phyloP scores from a whole-genome alignment of 2,113 vertebrate species.

The Cyprinodon brontotheroides region DNA sequence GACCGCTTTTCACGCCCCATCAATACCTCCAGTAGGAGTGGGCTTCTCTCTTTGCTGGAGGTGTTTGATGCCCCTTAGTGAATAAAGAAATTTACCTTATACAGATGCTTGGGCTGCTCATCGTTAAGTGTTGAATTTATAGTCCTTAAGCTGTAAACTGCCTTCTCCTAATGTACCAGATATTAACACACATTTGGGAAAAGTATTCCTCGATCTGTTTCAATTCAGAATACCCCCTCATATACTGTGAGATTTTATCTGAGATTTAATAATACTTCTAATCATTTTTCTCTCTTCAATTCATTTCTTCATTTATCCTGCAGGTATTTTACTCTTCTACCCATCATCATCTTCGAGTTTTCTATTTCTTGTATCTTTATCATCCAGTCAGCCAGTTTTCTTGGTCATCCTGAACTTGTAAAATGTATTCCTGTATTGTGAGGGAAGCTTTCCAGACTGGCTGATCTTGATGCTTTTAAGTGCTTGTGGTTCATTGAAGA shows the following conservation, averaged over 20 bases:
- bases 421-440: slow-evolving; percentile 1
- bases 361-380: neutral
- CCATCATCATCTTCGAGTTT: no score
- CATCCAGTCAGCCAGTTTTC: neutral
- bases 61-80: slow-evolving; percentile 63
- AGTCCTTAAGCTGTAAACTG: neutral
- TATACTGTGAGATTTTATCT: neutral
- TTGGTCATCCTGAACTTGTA: neutral
- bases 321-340: no score
- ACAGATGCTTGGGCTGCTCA: slow-evolving; percentile 3
- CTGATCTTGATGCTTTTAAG: neutral
- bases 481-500: slow-evolving; percentile 11
- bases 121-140: neutral
- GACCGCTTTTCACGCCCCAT: slow-evolving; percentile 85
- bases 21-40: slow-evolving; percentile 82
- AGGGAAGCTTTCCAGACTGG: neutral
- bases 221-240: no score
- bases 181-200: neutral
- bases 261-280: neutral
- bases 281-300: neutral
- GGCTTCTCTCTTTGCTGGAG: slow-evolving; percentile 86
- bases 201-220: no score
- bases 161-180: neutral
- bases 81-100: neutral
- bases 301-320: neutral